Conservation (phyloP, 2,888 invertebrate species). For the Mesodorylaimus sp. region DNA sequence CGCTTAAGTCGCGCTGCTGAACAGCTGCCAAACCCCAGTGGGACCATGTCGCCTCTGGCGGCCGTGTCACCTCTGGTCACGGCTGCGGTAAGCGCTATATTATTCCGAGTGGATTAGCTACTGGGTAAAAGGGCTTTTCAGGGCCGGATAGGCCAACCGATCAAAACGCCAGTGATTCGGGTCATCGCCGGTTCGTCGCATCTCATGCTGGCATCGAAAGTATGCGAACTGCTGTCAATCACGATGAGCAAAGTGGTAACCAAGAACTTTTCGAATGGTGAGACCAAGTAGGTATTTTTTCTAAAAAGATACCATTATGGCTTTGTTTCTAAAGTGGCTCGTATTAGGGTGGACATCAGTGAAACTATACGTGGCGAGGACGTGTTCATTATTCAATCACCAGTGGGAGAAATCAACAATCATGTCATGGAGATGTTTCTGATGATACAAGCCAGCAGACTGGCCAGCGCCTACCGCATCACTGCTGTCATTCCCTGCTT, state of each 20-base stretch:
- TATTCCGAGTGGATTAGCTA: too few species aligned
- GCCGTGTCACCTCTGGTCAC: too few species aligned
- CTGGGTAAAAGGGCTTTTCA: too few species aligned
- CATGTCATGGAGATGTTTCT: slow-evolving; percentile 85
- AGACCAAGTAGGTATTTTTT: slow-evolving; percentile 91
- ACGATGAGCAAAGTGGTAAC: slow-evolving; percentile 94
- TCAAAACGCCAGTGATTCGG: slow-evolving; percentile 99
- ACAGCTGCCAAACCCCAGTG: too few species aligned
- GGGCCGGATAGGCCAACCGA: too few species aligned
- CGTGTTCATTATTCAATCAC: slow-evolving; percentile 87
- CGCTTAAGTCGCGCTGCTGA: too few species aligned
- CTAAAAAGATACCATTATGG: too few species aligned
- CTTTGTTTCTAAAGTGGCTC: slow-evolving; percentile 12
- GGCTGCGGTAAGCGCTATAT: too few species aligned
- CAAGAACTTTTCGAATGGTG: slow-evolving; percentile 98
- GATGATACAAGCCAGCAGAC: slow-evolving; percentile 91
- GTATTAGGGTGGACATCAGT: slow-evolving; percentile 66
- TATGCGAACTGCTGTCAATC: slow-evolving; percentile 89
- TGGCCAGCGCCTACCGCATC: slow-evolving; percentile 75
- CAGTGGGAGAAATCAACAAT: slow-evolving; percentile 79
- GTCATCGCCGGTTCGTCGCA: slow-evolving; percentile 97
- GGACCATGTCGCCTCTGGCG: too few species aligned
- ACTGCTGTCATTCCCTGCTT: slow-evolving; percentile 90
- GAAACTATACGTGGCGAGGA: slow-evolving; percentile 88
- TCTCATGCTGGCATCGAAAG: slow-evolving; percentile 83